Conservation (phyloP, 2,888 invertebrate species). For the Trichopria drosophilae region DNA sequence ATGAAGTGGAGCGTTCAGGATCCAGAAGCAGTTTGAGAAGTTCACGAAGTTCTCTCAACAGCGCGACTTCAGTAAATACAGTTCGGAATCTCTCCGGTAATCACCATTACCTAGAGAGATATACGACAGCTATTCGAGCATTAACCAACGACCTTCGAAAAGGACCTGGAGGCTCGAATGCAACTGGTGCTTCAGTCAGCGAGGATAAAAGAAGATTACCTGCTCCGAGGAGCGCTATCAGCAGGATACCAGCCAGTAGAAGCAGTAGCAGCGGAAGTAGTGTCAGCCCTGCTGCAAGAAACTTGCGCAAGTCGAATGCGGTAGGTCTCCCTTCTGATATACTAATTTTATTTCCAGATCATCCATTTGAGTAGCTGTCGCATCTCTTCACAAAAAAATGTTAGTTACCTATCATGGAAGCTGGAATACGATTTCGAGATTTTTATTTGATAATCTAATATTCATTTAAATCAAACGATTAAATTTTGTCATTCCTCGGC, state of each 20-base stretch:
- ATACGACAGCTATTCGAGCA: conserved; percentile 61
- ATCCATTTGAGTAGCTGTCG: no score
- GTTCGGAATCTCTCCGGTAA: conserved; percentile 66
- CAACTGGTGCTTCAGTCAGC: conserved; percentile 20
- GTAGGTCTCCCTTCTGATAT: no score
- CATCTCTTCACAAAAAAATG: no score
- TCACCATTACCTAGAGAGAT: conserved; percentile 61
- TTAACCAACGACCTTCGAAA: conserved; percentile 56
- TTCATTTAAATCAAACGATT: no score
- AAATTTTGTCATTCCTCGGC: no score
- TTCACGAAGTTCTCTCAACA: conserved; percentile 81
- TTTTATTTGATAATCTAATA: no score
- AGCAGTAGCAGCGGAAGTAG: conserved; percentile 66
- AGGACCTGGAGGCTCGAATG: conserved; percentile 32
- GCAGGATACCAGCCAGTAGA: conserved; percentile 63
- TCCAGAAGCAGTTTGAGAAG: conserved; percentile 80
- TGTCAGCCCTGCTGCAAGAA: conserved; percentile 59
- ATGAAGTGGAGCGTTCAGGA: conserved; percentile 74
- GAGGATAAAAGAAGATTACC: conserved; percentile 44
- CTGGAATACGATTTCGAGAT: no score
- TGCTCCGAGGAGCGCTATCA: conserved; percentile 41
- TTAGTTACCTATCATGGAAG: no score
- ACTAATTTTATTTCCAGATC: no score
- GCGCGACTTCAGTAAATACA: conserved; percentile 76
- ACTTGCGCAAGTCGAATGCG: conserved; percentile 41